Percentiles rank a stretch among this genome's conserved stretches.
These are phyloP conservation scores for Brachylomia viminalis DNA, from an alignment of 2,888 invertebrate species.

Conservation along the genomic window DNA sequence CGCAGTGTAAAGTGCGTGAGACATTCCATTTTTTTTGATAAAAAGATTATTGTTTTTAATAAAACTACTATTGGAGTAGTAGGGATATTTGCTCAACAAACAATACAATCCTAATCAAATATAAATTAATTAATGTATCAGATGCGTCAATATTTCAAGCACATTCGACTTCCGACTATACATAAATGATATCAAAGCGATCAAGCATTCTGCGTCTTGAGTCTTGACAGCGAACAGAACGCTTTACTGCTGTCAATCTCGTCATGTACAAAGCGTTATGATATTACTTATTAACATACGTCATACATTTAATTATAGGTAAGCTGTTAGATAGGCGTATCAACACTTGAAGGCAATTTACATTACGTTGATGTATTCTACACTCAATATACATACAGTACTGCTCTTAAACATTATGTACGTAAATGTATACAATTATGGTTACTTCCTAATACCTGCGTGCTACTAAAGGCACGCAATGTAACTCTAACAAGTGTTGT, in stretches of 20 bases:
- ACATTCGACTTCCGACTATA: neutral
- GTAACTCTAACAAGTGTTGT: neutral
- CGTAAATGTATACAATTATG: slow-evolving; percentile 13
- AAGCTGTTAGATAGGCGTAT: slow-evolving; percentile 39
- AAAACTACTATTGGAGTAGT: neutral
- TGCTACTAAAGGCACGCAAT: slow-evolving; percentile 27
- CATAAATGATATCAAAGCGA: neutral
- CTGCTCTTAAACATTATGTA: slow-evolving; percentile 4
- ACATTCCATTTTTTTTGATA: neutral
- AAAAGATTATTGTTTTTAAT: neutral
- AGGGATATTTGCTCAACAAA: neutral
- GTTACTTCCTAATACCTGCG: slow-evolving; percentile 32
- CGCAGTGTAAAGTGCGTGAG: slow-evolving; percentile 7
- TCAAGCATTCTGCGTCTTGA: neutral
- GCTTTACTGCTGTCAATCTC: neutral
- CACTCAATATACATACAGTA: neutral
- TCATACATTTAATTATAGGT: slow-evolving; percentile 22
- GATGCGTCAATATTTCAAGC: neutral
- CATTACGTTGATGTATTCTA: slow-evolving; percentile 19
- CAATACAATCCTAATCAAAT: neutral
- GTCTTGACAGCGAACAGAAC: neutral
- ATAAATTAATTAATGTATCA: neutral
- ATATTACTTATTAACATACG: slow-evolving; percentile 35
- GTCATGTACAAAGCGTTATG: slow-evolving; percentile 20
- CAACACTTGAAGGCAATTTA: slow-evolving; percentile 43